Base-by-base conservation (phyloP, 2,113 vertebrate species). In the Bostrychus sinensis region DNA sequence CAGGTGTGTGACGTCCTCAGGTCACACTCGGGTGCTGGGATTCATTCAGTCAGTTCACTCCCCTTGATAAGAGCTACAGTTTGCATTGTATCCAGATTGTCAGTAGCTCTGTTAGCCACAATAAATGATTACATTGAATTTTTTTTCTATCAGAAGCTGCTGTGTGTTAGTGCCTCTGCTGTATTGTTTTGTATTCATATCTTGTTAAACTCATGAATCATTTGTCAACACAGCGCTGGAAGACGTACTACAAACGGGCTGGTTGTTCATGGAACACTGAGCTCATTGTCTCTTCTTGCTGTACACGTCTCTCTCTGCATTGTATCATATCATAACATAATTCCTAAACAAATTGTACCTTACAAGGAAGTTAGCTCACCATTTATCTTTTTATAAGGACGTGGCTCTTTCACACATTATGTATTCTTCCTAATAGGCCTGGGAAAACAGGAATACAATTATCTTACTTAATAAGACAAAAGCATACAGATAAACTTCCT, bases 241-340 rank as follows among this genome's bases (percentile, higher is more conserved):
- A 48, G 22, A 48, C 45, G 22, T 46, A 7, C 25, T 56, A 60
- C 50, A 63, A 77, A 62, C 19, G 25, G 14, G 62, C 51, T 68
- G 68, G 72, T 72, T 79, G 75, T 78, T 34, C 56, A 62, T 69
- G 22, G 61, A 72, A 90, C 90, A 89, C 67, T 82, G 64, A 13
- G 51, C 20, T 38, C 82, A 81, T 89, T 90, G 85, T 90, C 62
- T 77, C 7, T 34, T 55, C 53, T 23, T 34, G 56, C 62, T 12
- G 41, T 74, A 37, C 61, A 73, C 61, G 43, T 70, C 68, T 70
- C 78, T 62, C 58, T 72, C 71, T 79, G 53, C 69, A 67, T 89
- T 85, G 74, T 84, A 65, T 89, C 70, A 85, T 80, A 87, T 86
- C 82, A 78, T 77, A 83, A 70, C 37, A 56, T 82, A 82, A 85